Evolutionary conservation across 1,140 invertebrate genomes (phyloP), one percentile per base, ranked within the genome.

Genomic region (Caenorhabditis latens): DNA sequence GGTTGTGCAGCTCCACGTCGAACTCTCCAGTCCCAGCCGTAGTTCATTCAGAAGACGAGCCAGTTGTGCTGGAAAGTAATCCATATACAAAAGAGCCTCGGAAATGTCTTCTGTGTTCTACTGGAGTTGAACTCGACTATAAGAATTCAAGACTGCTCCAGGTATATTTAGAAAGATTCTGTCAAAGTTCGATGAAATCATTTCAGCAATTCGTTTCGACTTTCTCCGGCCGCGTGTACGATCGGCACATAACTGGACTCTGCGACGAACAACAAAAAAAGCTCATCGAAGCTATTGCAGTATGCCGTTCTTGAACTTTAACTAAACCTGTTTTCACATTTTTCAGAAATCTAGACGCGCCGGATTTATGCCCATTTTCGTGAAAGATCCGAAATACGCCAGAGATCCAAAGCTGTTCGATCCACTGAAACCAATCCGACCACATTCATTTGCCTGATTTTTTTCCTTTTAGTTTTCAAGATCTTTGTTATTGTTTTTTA

Each of bases 151-250:
- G 95, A 84, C 93, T 99, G 8, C 92, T 99, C 2, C 97, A 96
- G 85, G 85, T 86, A n/a, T 16, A 4, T 58, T 61, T 58, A 5
- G 14, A 8, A 58, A 24, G 40, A 40, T 82, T 21, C 16, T 46
- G 19, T 42, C 7, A 21, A 40, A 40, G 19, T 19, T 11, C 16
- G 1, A 9, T 5, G 4, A 21, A 75, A 86, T 48, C 46, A 21
- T 65, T 57, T 79, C 65, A 88, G 19, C 98, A 99, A 92, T 99
- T 99, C 93, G 95, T 98, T 91, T 98, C 97, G 63, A 95, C 96
- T 0, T 96, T 96, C 90, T 98, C 97, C 14, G 97, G 97, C 13
- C 94, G 95, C 89, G 95, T 98, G 85, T 99, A 98, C 93, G 96
- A 96, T 0, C 94, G 95, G 89, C 96, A 98, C 90, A 96, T 99